A percentile compares a stretch with the other conserved stretches of the same genome.
Conservation (phyloP, 2,797 vertebrate species). For the Girardinus metallicus region DNA sequence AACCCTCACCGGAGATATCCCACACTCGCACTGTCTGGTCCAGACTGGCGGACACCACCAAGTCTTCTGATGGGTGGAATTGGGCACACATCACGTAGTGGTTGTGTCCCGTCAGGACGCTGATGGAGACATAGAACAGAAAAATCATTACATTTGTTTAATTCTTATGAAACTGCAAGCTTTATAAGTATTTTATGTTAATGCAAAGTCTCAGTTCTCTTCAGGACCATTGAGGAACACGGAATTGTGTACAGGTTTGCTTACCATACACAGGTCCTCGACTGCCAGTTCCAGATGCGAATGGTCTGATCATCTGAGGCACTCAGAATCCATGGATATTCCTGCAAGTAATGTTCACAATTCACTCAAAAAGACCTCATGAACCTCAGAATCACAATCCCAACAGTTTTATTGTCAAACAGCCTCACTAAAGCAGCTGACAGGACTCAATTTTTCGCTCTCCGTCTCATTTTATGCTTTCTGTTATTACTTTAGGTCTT, state of each 20-base stretch:
- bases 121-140: conserved; percentile 54
- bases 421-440: not conserved
- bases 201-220: not conserved
- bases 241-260: not conserved
- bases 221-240: not conserved
- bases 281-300: conserved; percentile 99
- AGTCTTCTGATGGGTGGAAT: conserved; percentile 95
- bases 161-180: not conserved
- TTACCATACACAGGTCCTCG: conserved; percentile 97
- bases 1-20: conserved; percentile 98
- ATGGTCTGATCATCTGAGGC: conserved; percentile 98
- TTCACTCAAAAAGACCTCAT: not conserved
- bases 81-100: conserved; percentile 99
- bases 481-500: not conserved
- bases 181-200: not conserved
- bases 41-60: conserved; percentile 96
- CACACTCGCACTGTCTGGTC: conserved; percentile 98
- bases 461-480: not conserved
- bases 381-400: not conserved
- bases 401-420: not conserved
- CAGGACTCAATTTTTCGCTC: not conserved
- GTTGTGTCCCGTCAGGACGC: conserved; percentile 96
- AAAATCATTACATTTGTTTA: not conserved
- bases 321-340: conserved; percentile 98
- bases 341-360: conserved; percentile 75